Evolutionary conservation across 2,113 vertebrate genomes (phyloP).

Genomic region (Amphiprion percula): DNA sequence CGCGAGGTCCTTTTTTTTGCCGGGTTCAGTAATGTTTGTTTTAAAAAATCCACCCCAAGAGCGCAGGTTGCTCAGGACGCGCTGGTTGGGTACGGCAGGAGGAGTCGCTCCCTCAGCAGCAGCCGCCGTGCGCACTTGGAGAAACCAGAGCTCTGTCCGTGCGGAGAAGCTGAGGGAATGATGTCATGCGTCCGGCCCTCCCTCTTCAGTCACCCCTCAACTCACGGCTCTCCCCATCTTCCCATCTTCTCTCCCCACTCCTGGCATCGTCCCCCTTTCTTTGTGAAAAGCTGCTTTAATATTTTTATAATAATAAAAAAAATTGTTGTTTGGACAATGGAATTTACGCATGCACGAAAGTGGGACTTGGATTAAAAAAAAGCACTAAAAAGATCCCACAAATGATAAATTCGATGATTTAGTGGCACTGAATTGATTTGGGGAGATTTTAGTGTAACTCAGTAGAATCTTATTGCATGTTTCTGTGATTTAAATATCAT

Average conservation of each 20-base stretch:
- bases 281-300: not conserved
- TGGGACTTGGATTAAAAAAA: not conserved
- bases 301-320: not conserved
- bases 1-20: constrained; percentile 40
- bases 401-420: not conserved
- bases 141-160: constrained; percentile 76
- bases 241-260: constrained; percentile 21
- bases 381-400: not conserved
- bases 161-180: constrained; percentile 78
- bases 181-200: constrained; percentile 84
- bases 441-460: not conserved
- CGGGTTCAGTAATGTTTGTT: constrained; percentile 44
- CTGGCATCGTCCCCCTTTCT: not conserved
- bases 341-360: no score
- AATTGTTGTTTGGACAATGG: no score
- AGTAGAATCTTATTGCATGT: not conserved
- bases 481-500: not conserved
- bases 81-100: constrained; percentile 75
- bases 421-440: not conserved
- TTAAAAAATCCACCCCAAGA: constrained; percentile 73
- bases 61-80: constrained; percentile 77
- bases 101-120: constrained; percentile 80
- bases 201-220: constrained; percentile 72
- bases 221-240: constrained; percentile 57
- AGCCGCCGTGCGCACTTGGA: constrained; percentile 80